A percentile compares a stretch with the other conserved stretches of the same genome.
phyloP scores from a whole-genome alignment of 2,797 vertebrate species.

The Tachyglossus aculeatus region DNA sequence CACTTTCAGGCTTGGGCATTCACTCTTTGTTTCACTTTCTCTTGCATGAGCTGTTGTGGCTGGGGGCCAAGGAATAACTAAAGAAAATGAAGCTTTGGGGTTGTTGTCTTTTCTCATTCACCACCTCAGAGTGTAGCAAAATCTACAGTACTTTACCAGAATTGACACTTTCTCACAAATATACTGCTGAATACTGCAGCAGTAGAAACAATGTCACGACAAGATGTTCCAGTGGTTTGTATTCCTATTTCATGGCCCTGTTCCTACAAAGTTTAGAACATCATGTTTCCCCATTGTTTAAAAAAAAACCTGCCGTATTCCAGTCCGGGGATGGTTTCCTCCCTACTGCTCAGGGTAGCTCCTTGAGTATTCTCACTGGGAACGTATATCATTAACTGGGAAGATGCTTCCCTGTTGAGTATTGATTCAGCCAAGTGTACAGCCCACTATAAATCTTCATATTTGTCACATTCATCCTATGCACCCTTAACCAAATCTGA shows the following conservation, averaged over 20 bases:
- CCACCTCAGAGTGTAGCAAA: background rate
- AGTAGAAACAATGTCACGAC: no score
- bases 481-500: slow-evolving; percentile 22
- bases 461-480: background rate
- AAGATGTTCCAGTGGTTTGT: no score
- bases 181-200: no score
- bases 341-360: background rate
- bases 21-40: background rate
- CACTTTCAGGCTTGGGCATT: background rate
- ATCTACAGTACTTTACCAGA: background rate
- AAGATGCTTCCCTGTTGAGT: background rate
- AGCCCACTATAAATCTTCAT: slow-evolving; percentile 11
- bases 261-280: no score
- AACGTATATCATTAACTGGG: no score
- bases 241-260: no score
- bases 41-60: background rate
- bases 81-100: background rate
- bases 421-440: background rate
- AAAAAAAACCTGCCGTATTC: no score
- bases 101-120: background rate
- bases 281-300: no score
- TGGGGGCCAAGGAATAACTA: background rate
- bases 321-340: background rate
- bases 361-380: background rate
- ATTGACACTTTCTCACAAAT: no score